Conservation (phyloP, 2,888 invertebrate species). For the Timandra comae region DNA sequence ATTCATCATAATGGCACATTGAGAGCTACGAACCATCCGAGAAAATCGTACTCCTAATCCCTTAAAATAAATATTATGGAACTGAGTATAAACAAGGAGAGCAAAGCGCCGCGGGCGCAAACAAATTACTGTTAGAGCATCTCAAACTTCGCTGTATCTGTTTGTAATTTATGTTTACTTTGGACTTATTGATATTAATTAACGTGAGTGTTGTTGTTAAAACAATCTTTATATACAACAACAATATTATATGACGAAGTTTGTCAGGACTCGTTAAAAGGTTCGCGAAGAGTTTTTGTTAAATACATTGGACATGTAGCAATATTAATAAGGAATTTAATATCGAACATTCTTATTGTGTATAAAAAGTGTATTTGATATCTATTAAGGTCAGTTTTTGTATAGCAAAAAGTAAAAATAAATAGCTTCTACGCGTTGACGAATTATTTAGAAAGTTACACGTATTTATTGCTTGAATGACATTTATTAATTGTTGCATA, state of each 20-base stretch:
- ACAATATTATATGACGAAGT: no score
- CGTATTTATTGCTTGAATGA: slow-evolving; percentile 1
- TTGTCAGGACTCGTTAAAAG: no score
- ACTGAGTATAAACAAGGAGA: slow-evolving; percentile 38
- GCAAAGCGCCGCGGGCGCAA: slow-evolving; percentile 36
- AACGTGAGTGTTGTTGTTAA: slow-evolving; percentile 4
- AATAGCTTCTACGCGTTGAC: no score
- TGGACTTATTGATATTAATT: slow-evolving; percentile 29
- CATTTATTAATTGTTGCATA: slow-evolving; percentile 2
- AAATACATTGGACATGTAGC: no score
- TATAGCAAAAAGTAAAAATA: no score
- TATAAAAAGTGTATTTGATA: no score
- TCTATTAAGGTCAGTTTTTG: no score
- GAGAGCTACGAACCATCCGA: slow-evolving; percentile 31
- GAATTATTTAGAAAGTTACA: background rate
- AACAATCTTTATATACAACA: slow-evolving; percentile 3
- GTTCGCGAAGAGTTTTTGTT: no score
- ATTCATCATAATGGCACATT: slow-evolving; percentile 38
- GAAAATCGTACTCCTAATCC: slow-evolving; percentile 48
- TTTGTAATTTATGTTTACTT: slow-evolving; percentile 34
- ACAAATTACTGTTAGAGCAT: slow-evolving; percentile 54
- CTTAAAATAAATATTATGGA: slow-evolving; percentile 56
- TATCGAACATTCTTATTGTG: no score
- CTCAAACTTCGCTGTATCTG: slow-evolving; percentile 44
- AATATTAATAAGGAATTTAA: no score